Conservation (phyloP, 2,888 invertebrate genomes). For the Steromphala cineraria region DNA sequence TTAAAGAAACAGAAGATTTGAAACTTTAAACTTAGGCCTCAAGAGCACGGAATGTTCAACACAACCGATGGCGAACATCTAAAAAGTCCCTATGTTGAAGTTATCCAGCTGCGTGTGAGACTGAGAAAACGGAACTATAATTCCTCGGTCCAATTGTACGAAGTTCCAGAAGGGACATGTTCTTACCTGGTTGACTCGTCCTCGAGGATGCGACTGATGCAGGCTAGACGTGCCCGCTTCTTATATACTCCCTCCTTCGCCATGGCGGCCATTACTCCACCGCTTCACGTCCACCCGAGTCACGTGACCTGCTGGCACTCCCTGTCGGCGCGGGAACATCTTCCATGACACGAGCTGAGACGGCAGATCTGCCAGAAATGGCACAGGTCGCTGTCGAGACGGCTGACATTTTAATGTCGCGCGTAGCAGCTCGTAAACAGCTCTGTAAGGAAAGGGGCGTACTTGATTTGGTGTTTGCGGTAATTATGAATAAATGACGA, state of each 20-base stretch:
- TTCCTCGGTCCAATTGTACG: no score
- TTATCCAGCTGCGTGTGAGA: no score
- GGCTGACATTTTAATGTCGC: neutral
- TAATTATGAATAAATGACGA: no score
- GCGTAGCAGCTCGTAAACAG: neutral
- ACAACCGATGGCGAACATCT: no score
- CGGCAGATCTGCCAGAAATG: neutral
- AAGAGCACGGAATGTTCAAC: no score
- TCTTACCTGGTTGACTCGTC: conserved; percentile 2
- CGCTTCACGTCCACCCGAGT: neutral
- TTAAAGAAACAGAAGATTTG: no score
- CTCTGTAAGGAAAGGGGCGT: neutral
- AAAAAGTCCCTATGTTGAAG: no score
- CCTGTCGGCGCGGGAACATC: neutral
- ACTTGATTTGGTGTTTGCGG: no score
- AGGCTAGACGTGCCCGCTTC: neutral
- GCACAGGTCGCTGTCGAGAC: neutral
- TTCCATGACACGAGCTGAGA: neutral
- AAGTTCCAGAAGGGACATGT: no score
- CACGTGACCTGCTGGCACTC: neutral
- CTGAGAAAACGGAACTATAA: no score
- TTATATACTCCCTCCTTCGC: neutral
- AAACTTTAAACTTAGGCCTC: no score
- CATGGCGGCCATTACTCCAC: neutral
- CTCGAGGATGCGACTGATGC: neutral